Conservation (phyloP, 2,888 invertebrate species). For the Protonemura montana region DNA sequence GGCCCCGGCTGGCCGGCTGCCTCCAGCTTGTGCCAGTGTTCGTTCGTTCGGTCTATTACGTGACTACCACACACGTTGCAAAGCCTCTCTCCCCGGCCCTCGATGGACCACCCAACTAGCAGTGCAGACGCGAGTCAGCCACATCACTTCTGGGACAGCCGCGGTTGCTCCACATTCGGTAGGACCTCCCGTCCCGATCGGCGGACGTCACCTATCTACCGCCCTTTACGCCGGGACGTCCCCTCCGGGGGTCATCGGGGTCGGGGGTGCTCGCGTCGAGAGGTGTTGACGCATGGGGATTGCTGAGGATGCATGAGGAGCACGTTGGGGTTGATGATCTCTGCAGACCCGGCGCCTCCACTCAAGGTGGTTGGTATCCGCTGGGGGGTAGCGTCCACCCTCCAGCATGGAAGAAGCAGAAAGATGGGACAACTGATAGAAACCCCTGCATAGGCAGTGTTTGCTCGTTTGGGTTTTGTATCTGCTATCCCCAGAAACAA, state of each 20-base stretch:
- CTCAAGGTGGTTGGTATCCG: neutral
- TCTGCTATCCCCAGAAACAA: neutral
- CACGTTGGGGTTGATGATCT: neutral
- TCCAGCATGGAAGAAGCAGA: neutral
- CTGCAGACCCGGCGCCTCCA: slow-evolving; percentile 13
- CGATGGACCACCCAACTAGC: slow-evolving; percentile 46
- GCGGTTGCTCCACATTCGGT: slow-evolving; percentile 39
- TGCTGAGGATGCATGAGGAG: neutral
- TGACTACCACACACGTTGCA: slow-evolving; percentile 46
- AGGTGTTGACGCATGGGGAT: neutral
- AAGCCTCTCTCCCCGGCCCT: slow-evolving; percentile 21
- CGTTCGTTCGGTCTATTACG: slow-evolving; percentile 23
- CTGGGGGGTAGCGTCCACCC: neutral
- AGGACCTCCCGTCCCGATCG: slow-evolving; percentile 26
- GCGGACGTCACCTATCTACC: neutral
- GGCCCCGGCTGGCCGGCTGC: neutral
- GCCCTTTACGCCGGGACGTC: neutral
- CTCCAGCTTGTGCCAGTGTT: neutral
- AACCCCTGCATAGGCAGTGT: too few species aligned
- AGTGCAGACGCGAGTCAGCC: slow-evolving; percentile 15
- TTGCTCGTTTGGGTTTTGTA: neutral
- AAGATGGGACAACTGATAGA: too few species aligned
- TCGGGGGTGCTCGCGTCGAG: neutral
- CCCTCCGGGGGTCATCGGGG: neutral
- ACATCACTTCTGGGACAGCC: slow-evolving; percentile 18